phyloP scores from a whole-genome alignment of 2,888 invertebrate genomes.

The Amiota mariae region DNA sequence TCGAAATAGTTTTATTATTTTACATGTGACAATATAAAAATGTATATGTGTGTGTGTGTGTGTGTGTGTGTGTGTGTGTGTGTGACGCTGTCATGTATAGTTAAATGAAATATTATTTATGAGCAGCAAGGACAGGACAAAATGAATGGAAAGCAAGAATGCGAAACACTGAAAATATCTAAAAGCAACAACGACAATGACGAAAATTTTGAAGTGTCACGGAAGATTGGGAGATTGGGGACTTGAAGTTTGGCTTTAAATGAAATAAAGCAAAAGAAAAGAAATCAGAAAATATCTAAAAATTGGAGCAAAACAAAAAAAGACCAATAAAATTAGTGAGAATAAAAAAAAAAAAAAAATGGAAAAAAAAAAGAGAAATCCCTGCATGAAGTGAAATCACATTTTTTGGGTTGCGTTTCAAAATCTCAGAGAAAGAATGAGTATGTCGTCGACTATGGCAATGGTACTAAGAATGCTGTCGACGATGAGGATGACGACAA shows the following conservation, averaged over 20 bases:
- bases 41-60: neutral
- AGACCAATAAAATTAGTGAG: constrained; percentile 3
- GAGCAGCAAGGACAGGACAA: neutral
- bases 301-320: constrained; percentile 31
- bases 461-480: neutral
- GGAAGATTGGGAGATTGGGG: too few relatives aligned
- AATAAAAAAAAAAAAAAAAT: neutral
- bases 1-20: neutral
- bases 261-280: constrained; percentile 30
- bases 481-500: constrained; percentile 21
- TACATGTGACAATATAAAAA: neutral
- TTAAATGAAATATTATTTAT: constrained; percentile 35
- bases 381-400: constrained; percentile 17
- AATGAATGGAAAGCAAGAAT: constrained; percentile 2
- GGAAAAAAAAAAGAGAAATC: neutral
- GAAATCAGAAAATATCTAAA: constrained; percentile 35
- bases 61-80: constrained; percentile 36
- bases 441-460: neutral
- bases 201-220: constrained; percentile 44
- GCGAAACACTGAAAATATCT: constrained; percentile 25
- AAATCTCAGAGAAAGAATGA: neutral
- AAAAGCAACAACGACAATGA: neutral
- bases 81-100: constrained; percentile 29
- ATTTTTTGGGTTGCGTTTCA: too few relatives aligned
- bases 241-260: too few relatives aligned